phyloP scores from a whole-genome alignment of 2,113 vertebrate genomes.

The pig (Sus scrofa) region DNA sequence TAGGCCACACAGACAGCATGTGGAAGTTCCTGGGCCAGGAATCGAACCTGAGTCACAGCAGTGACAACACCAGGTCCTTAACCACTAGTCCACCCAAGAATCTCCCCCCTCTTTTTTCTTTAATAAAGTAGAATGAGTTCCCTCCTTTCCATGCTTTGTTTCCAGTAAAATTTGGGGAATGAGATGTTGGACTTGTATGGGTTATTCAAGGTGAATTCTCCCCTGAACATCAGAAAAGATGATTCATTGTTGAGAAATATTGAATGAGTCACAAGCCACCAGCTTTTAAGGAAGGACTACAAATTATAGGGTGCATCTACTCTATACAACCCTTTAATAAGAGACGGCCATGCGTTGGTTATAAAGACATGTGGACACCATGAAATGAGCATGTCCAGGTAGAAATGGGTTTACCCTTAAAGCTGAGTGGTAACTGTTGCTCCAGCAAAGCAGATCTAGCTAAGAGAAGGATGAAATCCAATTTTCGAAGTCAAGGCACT shows the following conservation, averaged over 20 bases:
- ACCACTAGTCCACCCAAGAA: no score
- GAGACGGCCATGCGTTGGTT: no score
- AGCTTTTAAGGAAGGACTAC: no score
- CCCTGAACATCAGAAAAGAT: not conserved
- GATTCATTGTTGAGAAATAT: not conserved
- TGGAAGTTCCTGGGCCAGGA: no score
- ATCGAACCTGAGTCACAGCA: no score
- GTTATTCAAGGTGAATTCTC: not conserved
- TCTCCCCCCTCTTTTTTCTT: not conserved
- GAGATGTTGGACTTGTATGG: accelerated
- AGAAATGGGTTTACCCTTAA: not conserved
- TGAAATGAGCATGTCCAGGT: no score
- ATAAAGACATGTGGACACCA: not conserved
- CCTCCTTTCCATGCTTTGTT: no score
- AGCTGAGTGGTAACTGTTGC: not conserved
- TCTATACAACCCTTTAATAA: not conserved
- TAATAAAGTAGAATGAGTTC: not conserved
- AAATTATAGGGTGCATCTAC: no score
- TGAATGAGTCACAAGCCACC: no score
- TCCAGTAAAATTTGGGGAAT: not conserved
- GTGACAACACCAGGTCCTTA: no score
- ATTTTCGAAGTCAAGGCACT: not conserved
- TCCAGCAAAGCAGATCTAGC: accelerated
- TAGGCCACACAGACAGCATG: no score
- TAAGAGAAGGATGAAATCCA: not conserved